Evolutionary conservation across 1,140 invertebrate species (phyloP).

Genomic region (Anagrus nilaparvatae): DNA sequence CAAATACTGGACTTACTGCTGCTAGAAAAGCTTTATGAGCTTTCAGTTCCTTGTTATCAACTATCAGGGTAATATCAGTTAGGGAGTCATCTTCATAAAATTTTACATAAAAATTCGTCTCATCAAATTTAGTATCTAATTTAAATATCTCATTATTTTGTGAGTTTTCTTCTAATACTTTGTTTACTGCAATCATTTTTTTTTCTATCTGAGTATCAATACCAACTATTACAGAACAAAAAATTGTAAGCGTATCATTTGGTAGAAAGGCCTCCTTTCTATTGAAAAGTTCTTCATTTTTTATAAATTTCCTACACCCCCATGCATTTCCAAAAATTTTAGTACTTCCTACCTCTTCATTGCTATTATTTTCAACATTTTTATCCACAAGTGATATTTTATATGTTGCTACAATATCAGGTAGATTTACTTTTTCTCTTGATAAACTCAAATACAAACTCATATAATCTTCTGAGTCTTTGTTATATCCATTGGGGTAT

Average conservation of each 20-base stretch:
- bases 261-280: too few species aligned
- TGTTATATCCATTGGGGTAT: slow-evolving; percentile 3
- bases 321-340: too few species aligned
- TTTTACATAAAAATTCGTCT: not conserved
- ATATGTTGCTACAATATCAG: not conserved
- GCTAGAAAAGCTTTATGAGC: slow-evolving; percentile 1
- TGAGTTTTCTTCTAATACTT: not conserved
- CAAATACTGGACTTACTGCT: slow-evolving; percentile 1
- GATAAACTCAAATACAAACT: too few species aligned
- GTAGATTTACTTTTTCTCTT: too few species aligned
- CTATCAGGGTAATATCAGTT: not conserved
- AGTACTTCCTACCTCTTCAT: too few species aligned
- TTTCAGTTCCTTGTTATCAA: not conserved
- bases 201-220: too few species aligned
- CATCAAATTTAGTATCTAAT: not conserved
- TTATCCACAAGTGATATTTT: not conserved
- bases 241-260: too few species aligned
- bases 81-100: not conserved
- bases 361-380: not conserved
- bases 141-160: not conserved
- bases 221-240: too few species aligned
- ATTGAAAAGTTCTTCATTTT: too few species aligned
- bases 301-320: too few species aligned
- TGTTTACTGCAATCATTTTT: not conserved
- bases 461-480: not conserved